phyloP scores from a whole-genome alignment of 2,797 vertebrate genomes.

The Chaetophractus vellerosus region DNA sequence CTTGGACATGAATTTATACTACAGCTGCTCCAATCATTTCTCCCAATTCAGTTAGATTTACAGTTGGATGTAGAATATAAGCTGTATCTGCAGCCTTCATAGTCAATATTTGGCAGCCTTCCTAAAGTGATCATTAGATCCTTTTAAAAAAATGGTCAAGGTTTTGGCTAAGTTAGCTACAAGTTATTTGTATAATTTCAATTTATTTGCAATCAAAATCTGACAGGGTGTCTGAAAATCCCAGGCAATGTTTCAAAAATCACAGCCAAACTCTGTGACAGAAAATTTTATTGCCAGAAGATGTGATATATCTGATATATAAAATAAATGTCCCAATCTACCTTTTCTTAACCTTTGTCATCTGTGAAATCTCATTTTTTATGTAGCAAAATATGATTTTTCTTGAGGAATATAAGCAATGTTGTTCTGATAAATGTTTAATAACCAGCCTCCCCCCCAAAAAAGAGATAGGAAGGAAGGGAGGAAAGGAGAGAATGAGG shows the following conservation, averaged over 20 bases:
- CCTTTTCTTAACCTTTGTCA: not conserved
- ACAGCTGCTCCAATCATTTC: not conserved
- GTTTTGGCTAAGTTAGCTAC: not conserved
- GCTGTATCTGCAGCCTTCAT: not conserved
- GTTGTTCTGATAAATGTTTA: not conserved
- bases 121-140: not conserved
- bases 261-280: conserved; percentile 35
- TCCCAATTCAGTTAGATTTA: conserved; percentile 30
- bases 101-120: not conserved
- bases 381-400: not conserved
- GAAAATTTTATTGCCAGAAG: not conserved
- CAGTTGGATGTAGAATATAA: not conserved
- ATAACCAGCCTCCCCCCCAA: too few species aligned
- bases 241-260: conserved; percentile 37
- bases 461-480: not conserved
- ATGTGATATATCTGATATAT: not conserved
- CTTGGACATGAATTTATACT: conserved; percentile 39
- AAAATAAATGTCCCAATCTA: not conserved
- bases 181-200: conserved; percentile 20
- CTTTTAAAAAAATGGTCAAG: not conserved
- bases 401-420: not conserved
- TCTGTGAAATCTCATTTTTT: not conserved
- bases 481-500: too few species aligned
- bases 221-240: not conserved
- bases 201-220: conserved; percentile 40